A percentile compares a stretch with the other conserved stretches of the same genome.
phyloP scores from a whole-genome alignment of 2,113 vertebrate genomes.

The Clarias macrocephalus region DNA sequence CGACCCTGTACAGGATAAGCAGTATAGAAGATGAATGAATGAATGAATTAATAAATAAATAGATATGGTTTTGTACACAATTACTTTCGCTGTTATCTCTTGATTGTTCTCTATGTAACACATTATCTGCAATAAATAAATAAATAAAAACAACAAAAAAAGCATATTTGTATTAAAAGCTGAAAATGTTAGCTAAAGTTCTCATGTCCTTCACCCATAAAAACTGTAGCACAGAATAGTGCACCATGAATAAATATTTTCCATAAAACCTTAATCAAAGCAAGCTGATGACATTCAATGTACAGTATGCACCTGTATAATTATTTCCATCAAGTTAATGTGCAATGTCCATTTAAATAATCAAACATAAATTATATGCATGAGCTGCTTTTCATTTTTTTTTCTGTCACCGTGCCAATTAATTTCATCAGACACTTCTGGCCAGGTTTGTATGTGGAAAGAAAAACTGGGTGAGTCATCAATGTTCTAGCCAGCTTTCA shows the following conservation, averaged over 20 bases:
- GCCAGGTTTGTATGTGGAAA: neutral
- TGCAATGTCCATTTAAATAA: neutral
- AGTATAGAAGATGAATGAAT: too few relatives aligned
- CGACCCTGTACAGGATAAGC: too few relatives aligned
- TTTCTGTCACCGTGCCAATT: neutral
- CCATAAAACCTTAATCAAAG: constrained; percentile 1
- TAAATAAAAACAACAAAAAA: neutral
- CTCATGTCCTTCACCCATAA: constrained; percentile 3
- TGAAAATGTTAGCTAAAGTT: neutral
- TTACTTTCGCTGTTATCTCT: neutral
- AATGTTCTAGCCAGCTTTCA: constrained; percentile 13
- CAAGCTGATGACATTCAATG: neutral
- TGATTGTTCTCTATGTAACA: neutral
- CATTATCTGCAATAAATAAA: neutral
- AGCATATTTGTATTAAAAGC: neutral
- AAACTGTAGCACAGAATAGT: neutral
- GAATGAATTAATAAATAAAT: too few relatives aligned
- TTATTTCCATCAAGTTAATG: too few relatives aligned
- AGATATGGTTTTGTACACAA: neutral
- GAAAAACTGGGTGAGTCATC: constrained; percentile 2
- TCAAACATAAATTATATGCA: neutral
- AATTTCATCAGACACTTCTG: constrained; percentile 16
- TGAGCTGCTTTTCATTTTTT: neutral
- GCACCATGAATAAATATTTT: neutral
- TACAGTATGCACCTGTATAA: neutral